Base-by-base conservation (phyloP, 2,888 invertebrate genomes). In the Blastobasis lacticolella region DNA sequence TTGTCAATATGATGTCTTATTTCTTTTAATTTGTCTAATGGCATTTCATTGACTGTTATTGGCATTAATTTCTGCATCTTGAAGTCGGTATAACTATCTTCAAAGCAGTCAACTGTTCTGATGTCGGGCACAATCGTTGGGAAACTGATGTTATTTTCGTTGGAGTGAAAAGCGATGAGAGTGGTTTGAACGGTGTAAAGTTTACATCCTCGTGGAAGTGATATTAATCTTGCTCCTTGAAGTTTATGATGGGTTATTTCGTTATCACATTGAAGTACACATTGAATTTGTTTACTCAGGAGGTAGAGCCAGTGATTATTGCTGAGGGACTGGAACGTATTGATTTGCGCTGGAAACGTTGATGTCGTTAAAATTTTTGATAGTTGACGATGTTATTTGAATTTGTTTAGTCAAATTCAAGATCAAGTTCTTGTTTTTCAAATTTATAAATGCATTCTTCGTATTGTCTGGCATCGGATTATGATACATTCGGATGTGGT, bases 401-500 rank as follows among this genome's bases (percentile, higher is more conserved):
- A 62, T 8, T 59, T 66, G 60, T 53, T 64, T 46, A 40, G 59
- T 49, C 54, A 64, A 38, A 0, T 52, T 49, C 1, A 56, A 56
- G 37, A 10, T 62, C 55, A 5, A 62, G 5, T 60, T 67, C 59
- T 5, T 49, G 59, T 50, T 61, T 66, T 55, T 70, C 66, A 8
- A 68, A 45, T 44, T 45, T 46, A 44, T 67, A 51, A 5, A 68
- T 67, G 49, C 66, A 67, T 46, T 66, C 54, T 7, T 66, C 59
- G 10, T 67, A 66, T 5, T 52, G 51, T 54, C 62, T 55, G 0
- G 66, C 63, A 46, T 66, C 62, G 53, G 52, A 38, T 45, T 63
- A 10, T 65, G 63, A 52, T 69, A 69, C 66, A 67, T 66, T 4
- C 68, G 57, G 1, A 66, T 62, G 42, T 67, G 67, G 49, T 68